These are phyloP conservation scores for Hormaphis cornu DNA, from an alignment of 1,140 invertebrate genomes.

Conservation along the genomic window DNA sequence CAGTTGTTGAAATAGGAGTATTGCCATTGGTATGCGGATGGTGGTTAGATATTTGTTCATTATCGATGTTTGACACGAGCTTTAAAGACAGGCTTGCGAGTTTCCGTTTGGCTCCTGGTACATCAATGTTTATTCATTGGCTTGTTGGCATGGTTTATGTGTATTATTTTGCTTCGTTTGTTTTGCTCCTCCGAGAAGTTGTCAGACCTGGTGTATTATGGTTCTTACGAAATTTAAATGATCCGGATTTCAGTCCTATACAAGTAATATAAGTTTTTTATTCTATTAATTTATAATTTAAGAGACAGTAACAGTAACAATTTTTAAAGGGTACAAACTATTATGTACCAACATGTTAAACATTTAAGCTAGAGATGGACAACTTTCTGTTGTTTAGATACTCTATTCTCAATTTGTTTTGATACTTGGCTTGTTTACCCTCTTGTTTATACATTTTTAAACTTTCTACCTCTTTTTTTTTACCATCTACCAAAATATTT, in stretches of 20 bases:
- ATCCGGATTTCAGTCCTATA: conserved; percentile 97
- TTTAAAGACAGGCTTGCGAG: conserved; percentile 77
- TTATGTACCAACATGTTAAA: no score
- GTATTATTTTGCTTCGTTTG: conserved; percentile 98
- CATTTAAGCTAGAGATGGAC: no score
- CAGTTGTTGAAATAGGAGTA: conserved; percentile 91
- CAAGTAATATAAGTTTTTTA: conserved; percentile 51
- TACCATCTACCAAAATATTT: no score
- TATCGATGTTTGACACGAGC: conserved; percentile 88
- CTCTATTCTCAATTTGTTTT: no score
- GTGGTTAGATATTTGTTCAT: conserved; percentile 97
- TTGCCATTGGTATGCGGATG: conserved; percentile 94
- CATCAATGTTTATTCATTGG: conserved; percentile 98
- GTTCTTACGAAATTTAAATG: conserved; percentile 95
- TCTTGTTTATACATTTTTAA: no score
- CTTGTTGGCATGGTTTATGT: conserved; percentile 98
- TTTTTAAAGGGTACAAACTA: no score
- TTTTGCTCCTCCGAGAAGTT: conserved; percentile 85
- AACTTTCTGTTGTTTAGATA: no score
- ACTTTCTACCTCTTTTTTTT: no score
- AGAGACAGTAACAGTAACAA: no score
- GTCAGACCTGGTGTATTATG: conserved; percentile 90
- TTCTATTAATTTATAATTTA: not conserved
- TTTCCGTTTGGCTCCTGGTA: conserved; percentile 76
- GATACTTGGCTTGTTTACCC: no score